Base-by-base conservation (phyloP, 2,113 vertebrate genomes). In the Blennius ocellaris region DNA sequence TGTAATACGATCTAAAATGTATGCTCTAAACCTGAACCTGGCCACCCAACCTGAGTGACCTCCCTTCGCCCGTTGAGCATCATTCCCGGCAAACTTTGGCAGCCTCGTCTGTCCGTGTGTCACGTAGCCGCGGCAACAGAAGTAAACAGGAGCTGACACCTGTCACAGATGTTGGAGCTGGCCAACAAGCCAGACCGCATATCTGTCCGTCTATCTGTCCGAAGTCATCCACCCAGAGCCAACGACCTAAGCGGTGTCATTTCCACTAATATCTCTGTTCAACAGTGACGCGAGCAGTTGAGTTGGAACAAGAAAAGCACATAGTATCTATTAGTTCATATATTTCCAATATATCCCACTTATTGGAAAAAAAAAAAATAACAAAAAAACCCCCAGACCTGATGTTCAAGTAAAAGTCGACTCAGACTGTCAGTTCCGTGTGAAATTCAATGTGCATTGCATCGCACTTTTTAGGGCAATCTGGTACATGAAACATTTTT, bases 141-240 rank as follows among this genome's bases (percentile, higher is more conserved):
- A 74, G 85, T 79, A 90, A 90, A 92, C 71, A 61, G 67, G 65
- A 86, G 73, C 76, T 72, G 88, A 90, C 87, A 91, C 83, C 87
- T 92, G 90, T 90, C 87, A 90, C 78, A 82, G 80, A 86, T 81
- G 83, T 58, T 84, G 75, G 53, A 78, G 77, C 77, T 60, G 76
- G 72, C 82, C 86, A 86, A 71, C 37, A 51, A 88, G 68, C 66
- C 83, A 72, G 64, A 74, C 81, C 57, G 64, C 78, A 77, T 82
- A 80, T 83, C 72, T 73, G 66, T 75, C 86, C 8, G 40, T 84
- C 78, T 77, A 81, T 87, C 80, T 82, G 84, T 90, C 86, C 87
- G 58, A 60, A 79, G 84, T 77, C 84, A 77, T 82, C 78, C 52
- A 72, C 83, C 43, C 72, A 51, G 67, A 79, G 73, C 67, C 66